Percentiles rank a stretch among this genome's conserved stretches.
Conservation (phyloP, 53 echinoderm and acorn worm genomes). For the Glandiceps talaboti region DNA sequence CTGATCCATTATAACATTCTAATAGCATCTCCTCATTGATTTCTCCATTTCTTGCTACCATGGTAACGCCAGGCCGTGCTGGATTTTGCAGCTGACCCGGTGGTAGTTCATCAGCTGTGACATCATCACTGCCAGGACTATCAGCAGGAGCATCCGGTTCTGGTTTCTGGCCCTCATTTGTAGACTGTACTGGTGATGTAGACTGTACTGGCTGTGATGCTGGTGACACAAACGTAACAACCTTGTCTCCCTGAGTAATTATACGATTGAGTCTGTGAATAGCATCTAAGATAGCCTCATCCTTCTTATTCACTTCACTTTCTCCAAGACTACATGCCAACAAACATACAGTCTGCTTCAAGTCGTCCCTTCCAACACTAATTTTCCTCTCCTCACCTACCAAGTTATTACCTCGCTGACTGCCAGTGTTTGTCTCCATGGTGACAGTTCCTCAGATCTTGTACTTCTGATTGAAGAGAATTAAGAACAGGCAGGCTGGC, state of each 20-base stretch:
- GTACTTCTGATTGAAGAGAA: background rate
- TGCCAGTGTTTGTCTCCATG: background rate
- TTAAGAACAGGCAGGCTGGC: too few species aligned
- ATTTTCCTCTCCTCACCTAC: background rate
- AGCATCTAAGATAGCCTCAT: background rate
- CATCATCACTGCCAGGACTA: background rate
- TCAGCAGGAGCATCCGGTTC: background rate
- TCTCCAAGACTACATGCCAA: background rate
- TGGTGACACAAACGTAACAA: background rate
- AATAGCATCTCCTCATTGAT: background rate
- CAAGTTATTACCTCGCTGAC: background rate
- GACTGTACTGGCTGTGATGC: background rate
- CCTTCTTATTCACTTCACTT: background rate
- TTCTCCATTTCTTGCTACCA: background rate
- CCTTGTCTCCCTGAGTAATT: background rate
- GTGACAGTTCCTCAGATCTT: background rate
- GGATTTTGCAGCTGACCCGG: background rate
- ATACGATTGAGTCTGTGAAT: background rate
- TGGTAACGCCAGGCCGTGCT: background rate
- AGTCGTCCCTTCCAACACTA: background rate
- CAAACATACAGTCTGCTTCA: background rate
- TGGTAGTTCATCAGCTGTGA: background rate
- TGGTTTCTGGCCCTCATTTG: background rate
- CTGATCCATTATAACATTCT: background rate
- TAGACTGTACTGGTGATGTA: background rate